phyloP scores from a whole-genome alignment of 2,888 invertebrate species.

The Rhabditoides inermis region DNA sequence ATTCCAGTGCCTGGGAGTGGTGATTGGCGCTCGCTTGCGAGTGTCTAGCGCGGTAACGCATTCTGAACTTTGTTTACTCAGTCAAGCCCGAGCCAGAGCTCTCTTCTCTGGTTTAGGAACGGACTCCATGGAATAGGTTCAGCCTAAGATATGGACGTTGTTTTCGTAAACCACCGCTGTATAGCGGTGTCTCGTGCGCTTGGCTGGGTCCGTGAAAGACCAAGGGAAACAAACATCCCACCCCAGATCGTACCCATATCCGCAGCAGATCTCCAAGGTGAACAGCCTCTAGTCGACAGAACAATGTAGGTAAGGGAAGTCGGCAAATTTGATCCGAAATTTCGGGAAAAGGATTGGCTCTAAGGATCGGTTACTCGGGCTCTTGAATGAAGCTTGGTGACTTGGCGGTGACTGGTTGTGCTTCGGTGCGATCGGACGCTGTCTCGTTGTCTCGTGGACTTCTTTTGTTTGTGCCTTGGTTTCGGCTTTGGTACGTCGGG shows the following conservation, averaged over 20 bases:
- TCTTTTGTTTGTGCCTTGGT: constrained; percentile 33
- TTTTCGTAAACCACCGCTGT: constrained; percentile 54
- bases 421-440: constrained; percentile 38
- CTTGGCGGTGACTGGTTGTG: constrained; percentile 48
- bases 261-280: constrained; percentile 71
- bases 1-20: constrained; percentile 44
- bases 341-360: constrained; percentile 69
- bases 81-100: constrained; percentile 52
- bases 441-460: constrained; percentile 47
- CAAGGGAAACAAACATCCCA: constrained; percentile 54
- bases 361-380: constrained; percentile 64
- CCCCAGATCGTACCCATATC: constrained; percentile 65
- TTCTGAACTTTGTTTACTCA: constrained; percentile 53
- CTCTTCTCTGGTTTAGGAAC: constrained; percentile 51
- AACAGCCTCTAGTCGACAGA: constrained; percentile 53
- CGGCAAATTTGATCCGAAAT: constrained; percentile 57
- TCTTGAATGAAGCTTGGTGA: constrained; percentile 57
- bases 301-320: constrained; percentile 48
- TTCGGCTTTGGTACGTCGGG: constrained; percentile 53
- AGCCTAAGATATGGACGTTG: constrained; percentile 55
- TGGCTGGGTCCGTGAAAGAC: constrained; percentile 54
- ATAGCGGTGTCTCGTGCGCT: constrained; percentile 53
- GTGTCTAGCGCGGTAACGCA: constrained; percentile 52
- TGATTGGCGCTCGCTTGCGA: too few species aligned
- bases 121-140: constrained; percentile 55